Evolutionary conservation across 1,140 invertebrate genomes (phyloP), one percentile per base, ranked within the genome.

Genomic region (Protaetia brevitarsis): DNA sequence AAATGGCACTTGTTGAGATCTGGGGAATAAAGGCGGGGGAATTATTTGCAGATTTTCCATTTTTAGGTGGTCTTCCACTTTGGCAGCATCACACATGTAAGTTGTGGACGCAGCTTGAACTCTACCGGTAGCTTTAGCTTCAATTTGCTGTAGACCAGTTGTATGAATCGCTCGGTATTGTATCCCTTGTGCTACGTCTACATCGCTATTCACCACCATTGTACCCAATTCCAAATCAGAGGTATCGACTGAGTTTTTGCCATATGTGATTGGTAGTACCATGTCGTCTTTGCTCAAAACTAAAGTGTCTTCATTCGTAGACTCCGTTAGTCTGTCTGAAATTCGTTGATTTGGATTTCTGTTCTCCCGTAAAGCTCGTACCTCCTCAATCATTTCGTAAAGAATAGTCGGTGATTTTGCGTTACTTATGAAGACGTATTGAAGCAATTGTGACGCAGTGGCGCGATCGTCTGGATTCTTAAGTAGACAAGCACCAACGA

Each of bases 401-500:
- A 98, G 82, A 76, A 96, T 93, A 72, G 86, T 88, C 21, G 92
- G 88, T 63, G 91, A 86, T 78, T 94, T 93, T 21, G 94, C 89
- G 80, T 92, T 92, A 87, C 90, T 88, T 73, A 98, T 96, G 81
- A 97, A 98, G 76, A 92, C 93, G 76, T 97, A 94, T 77, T 91
- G 86, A 27, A 99, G 80, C 68, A 99, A 82, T 75, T 95, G 90
- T 21, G 88, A 89, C 0, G 97, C 97, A 0, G 93, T 95, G 1
- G 94, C 91, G 78, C 97, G 84, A 78, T 98, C 93, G 72, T 98
- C 95, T 0, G 97, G 97, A 82, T 97, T 97, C 83, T 94, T 94
- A 4, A 93, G 86, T 67, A 94, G 83, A 80, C 97, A 99, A 75
- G 91, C 87, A 73, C 93, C 94, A 3, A 99, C 96, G 85, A 99